A percentile compares a stretch with the other conserved stretches of the same genome.
Conservation (phyloP, 2,113 vertebrate genomes). For the Dinomys branickii region DNA sequence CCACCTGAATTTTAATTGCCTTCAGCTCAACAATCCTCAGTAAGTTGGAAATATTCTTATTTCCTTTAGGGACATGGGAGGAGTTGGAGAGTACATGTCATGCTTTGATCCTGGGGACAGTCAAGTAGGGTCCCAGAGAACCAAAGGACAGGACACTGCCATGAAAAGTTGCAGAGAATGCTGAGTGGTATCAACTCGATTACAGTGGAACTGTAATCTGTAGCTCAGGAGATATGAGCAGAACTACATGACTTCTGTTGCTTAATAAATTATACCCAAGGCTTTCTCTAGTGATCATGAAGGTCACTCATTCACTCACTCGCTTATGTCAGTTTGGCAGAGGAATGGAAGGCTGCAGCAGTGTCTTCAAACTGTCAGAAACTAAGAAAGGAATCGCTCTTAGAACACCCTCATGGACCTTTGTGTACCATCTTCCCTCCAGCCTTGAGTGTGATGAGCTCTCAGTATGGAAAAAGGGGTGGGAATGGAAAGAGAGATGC, state of each 20-base stretch:
- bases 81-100: not conserved
- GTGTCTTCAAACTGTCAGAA: not conserved
- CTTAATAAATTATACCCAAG: not conserved
- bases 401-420: not conserved
- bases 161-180: not conserved
- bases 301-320: not conserved
- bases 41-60: not conserved
- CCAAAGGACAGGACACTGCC: not conserved
- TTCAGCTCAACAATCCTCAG: not conserved
- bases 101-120: not conserved
- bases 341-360: not conserved
- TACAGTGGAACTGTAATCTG: not conserved
- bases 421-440: not conserved
- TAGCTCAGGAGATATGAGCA: not conserved
- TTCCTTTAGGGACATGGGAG: not conserved
- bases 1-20: not conserved
- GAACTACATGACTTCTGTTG: not conserved
- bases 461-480: accelerated
- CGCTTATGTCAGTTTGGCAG: not conserved
- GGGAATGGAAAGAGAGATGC: not conserved
- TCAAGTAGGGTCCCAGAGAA: not conserved
- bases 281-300: not conserved
- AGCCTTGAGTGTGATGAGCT: not conserved
- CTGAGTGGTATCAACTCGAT: not conserved
- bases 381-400: not conserved